phyloP scores from a whole-genome alignment of 2,113 vertebrate species.

The Tamias sibiricus region DNA sequence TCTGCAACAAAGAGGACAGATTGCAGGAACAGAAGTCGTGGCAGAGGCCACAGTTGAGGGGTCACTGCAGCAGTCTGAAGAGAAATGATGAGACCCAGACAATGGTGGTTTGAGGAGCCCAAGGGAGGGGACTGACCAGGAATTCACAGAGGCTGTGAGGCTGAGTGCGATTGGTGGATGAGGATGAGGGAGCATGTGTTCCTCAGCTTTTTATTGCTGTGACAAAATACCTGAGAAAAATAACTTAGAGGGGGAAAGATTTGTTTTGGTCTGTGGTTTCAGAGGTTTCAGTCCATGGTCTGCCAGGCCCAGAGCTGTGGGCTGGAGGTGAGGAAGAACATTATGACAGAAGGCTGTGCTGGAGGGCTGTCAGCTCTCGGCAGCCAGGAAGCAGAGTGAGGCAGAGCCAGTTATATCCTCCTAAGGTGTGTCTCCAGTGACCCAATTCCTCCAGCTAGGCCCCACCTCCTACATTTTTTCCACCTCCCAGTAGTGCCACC shows the following conservation, averaged over 20 bases:
- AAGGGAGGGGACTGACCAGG: not conserved
- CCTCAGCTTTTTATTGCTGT: not conserved
- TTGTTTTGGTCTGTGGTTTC: not conserved
- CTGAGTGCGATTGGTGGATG: not conserved
- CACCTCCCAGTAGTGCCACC: too few relatives aligned
- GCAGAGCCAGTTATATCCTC: too few relatives aligned
- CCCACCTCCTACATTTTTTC: too few relatives aligned
- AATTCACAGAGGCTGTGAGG: not conserved
- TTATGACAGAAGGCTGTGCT: not conserved
- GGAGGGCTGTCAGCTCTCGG: too few relatives aligned
- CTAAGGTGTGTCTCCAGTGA: too few relatives aligned
- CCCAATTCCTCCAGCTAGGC: too few relatives aligned
- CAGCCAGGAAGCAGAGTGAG: too few relatives aligned
- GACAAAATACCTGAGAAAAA: not conserved
- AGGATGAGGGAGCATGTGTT: not conserved
- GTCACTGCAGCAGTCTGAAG: not conserved
- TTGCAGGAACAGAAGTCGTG: not conserved
- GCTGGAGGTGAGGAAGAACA: too few relatives aligned
- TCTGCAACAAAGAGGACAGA: not conserved
- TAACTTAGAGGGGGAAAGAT: not conserved
- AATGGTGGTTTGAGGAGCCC: not conserved
- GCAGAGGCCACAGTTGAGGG: not conserved
- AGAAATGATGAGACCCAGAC: not conserved
- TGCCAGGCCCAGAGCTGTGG: too few relatives aligned
- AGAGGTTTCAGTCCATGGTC: not conserved